phyloP scores from a whole-genome alignment of 1,140 invertebrate genomes.

The Drosophila fuyamai region DNA sequence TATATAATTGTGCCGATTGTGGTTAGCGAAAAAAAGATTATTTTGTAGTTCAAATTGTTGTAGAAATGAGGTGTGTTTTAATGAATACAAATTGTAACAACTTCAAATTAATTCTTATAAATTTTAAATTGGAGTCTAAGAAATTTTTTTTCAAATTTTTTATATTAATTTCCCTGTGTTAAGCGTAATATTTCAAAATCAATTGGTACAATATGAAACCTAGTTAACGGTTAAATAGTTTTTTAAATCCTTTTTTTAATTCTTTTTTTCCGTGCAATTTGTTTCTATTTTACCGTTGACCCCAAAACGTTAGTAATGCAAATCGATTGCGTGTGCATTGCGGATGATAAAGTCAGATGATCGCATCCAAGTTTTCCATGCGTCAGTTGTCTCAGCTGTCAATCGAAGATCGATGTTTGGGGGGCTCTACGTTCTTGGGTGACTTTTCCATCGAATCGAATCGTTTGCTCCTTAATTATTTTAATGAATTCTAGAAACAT shows the following conservation, averaged over 20 bases:
- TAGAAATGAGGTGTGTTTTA: too few relatives aligned
- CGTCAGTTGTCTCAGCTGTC: conserved; percentile 28
- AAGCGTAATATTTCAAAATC: neutral
- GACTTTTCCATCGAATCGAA: conserved; percentile 20
- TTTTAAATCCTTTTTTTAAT: neutral
- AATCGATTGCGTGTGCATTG: conserved; percentile 19
- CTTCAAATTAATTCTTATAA: too few relatives aligned
- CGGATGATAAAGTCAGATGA: conserved; percentile 28
- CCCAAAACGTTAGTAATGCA: conserved; percentile 16
- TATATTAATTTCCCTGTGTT: neutral
- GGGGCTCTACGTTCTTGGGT: conserved; percentile 15
- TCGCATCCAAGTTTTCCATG: conserved; percentile 34
- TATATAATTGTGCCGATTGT: too few relatives aligned
- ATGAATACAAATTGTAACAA: too few relatives aligned
- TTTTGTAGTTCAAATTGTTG: too few relatives aligned
- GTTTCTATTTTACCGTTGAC: neutral
- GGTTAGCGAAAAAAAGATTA: too few relatives aligned
- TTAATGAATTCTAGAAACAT: conserved; percentile 47
- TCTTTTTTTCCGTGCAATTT: neutral
- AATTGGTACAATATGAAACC: neutral
- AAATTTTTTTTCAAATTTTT: too few relatives aligned
- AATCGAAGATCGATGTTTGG: conserved; percentile 14
- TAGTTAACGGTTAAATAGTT: too few relatives aligned
- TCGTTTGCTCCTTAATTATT: conserved; percentile 44
- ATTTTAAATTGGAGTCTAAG: too few relatives aligned